Percentiles rank a stretch among this genome's conserved stretches.
phyloP scores from a whole-genome alignment of 2,797 vertebrate genomes.

The Poliocrania exsul region DNA sequence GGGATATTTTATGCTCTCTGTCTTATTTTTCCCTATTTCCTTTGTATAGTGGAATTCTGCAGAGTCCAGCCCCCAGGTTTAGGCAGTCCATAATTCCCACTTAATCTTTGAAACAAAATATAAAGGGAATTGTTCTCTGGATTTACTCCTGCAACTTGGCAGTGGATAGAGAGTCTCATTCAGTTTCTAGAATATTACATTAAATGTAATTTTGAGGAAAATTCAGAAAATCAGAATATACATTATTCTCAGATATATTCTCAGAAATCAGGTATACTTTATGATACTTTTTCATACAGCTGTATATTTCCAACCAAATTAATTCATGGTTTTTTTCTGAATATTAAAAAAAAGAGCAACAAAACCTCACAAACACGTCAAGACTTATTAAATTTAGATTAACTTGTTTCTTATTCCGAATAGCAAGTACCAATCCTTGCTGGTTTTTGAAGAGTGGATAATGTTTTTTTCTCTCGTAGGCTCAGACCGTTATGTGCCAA shows the following conservation, averaged over 20 bases:
- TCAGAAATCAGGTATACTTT: background rate
- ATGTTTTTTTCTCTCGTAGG: conserved; percentile 16
- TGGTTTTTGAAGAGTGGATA: background rate
- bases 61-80: background rate
- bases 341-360: background rate
- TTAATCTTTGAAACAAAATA: background rate
- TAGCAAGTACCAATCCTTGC: background rate
- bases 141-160: background rate
- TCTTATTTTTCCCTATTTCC: background rate
- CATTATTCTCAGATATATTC: background rate
- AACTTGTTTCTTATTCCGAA: background rate
- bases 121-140: background rate
- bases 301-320: background rate
- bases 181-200: background rate
- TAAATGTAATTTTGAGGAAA: background rate
- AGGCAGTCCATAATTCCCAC: background rate
- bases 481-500: conserved; percentile 10
- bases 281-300: background rate
- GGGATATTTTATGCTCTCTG: background rate
- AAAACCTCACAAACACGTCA: background rate
- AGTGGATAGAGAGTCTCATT: background rate
- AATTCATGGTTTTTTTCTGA: background rate
- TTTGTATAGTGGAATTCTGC: background rate
- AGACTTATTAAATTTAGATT: background rate
- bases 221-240: no score